Conservation (phyloP, 2,888 invertebrate species). For the Tolmerus cingulatus region DNA sequence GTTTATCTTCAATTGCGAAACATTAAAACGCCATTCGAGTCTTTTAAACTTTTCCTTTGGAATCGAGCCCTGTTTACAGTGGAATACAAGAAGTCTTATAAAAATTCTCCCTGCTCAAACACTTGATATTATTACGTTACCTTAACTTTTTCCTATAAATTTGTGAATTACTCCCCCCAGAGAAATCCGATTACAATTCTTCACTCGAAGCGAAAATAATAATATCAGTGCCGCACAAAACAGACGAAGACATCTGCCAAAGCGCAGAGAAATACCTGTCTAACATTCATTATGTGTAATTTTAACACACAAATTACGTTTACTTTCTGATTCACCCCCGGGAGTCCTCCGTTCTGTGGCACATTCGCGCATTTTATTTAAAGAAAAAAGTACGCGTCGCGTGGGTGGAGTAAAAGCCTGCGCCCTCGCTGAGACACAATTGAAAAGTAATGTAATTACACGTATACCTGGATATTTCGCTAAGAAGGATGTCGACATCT, state of each 20-base stretch:
- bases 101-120: neutral
- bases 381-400: neutral
- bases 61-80: neutral
- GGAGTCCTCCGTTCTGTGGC: neutral
- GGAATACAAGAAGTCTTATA: neutral
- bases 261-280: neutral
- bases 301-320: neutral
- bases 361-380: neutral
- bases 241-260: neutral
- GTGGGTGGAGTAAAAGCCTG: neutral
- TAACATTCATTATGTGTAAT: neutral
- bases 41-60: neutral
- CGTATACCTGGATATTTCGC: neutral
- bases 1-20: neutral
- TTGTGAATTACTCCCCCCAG: neutral
- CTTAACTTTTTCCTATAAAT: neutral
- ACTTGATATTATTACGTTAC: neutral
- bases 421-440: neutral
- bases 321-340: neutral
- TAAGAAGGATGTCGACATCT: neutral
- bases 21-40: neutral
- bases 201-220: neutral
- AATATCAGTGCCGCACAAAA: neutral
- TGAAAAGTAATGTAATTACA: neutral
- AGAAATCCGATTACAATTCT: neutral